Percentiles rank a stretch among this genome's conserved stretches.
These are phyloP conservation scores for Drosophila nebulosa DNA, from an alignment of 1,140 invertebrate genomes.

Conservation along the genomic window DNA sequence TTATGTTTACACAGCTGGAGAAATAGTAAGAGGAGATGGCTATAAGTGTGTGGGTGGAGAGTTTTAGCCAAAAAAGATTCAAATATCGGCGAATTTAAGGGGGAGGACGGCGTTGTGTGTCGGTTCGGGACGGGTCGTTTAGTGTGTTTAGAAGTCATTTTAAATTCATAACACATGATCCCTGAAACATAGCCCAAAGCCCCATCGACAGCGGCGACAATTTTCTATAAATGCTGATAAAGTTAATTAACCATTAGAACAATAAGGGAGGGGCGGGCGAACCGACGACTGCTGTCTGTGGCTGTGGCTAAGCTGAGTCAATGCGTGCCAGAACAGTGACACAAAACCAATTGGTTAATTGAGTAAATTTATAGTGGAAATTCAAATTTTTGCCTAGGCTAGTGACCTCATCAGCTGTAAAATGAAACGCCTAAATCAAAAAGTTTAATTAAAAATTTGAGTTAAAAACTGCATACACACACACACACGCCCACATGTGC, in stretches of 20 bases:
- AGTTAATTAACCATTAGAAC: slow-evolving; percentile 63
- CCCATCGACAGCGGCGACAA: neutral
- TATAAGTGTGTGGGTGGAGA: neutral
- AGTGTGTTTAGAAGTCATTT: slow-evolving; percentile 21
- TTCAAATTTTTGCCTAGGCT: neutral
- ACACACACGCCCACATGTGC: slow-evolving; percentile 2
- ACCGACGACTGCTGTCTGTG: slow-evolving; percentile 12
- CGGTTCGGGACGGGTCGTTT: neutral
- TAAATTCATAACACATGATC: slow-evolving; percentile 59
- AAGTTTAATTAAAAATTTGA: neutral
- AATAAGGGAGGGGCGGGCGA: slow-evolving; percentile 10
- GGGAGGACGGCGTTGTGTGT: neutral
- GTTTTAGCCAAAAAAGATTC: slow-evolving; percentile 15
- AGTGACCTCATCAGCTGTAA: neutral
- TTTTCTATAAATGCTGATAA: slow-evolving; percentile 62
- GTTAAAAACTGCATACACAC: neutral
- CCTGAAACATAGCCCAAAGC: slow-evolving; percentile 13
- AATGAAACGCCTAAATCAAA: neutral
- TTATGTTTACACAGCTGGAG: slow-evolving; percentile 64
- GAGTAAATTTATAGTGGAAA: neutral
- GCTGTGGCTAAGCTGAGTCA: slow-evolving; percentile 63
- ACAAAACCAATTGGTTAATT: slow-evolving; percentile 16
- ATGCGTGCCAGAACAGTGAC: slow-evolving; percentile 43
- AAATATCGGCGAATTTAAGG: neutral
- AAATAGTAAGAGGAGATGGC: slow-evolving; percentile 21